Base-by-base conservation (phyloP, 2,888 invertebrate species). In the Cosmia pyralina region DNA sequence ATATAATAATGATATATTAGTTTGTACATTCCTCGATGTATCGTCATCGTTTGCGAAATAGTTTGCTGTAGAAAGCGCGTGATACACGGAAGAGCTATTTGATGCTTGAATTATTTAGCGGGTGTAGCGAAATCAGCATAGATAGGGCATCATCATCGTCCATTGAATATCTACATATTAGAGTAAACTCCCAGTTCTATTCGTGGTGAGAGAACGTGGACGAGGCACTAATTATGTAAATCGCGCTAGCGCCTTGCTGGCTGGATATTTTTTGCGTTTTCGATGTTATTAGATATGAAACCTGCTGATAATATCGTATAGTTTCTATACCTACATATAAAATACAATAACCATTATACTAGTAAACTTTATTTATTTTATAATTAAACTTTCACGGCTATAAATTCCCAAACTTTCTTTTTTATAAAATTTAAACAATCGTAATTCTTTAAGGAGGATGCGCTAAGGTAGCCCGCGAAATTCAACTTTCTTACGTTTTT, bases 21-120 rank as follows among this genome's bases (percentile, higher is more conserved):
- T 72, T 72, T 79, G 79, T 72, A 79, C 52, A 59, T 34, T 53
- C 15, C 44, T 78, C 75, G 79, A 79, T 79, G 74, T 76, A 28
- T 59, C 4, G 13, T 46, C 17, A 57, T 55, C 38, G 19, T 62
- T 57, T 62, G 19, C 4, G 50, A 46, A 75, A 60, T 5, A 17
- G 50, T 1, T 19, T 46, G 34, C 7, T 22, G n/a, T 44, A n/a
- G 17, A 8, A 58, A 57, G 46, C 34, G 34, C 8, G 6, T 17
- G 8, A 15, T 59, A n/a, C 10, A 15, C 11, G 17, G 38, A 22
- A 44, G 15, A 52, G 11, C 17, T 59, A 44, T 34, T 73, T 19
- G 5, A 28, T 55, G 28, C 5, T 34, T 48, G 10, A n/a, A 22
- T 50, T 8, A 28, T 48, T 17, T 41, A 50, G 10, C 19, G 15